Percentiles rank a stretch among this genome's conserved stretches.
These are phyloP conservation scores for Pseudomyrmex pallidus DNA, from an alignment of 1,140 invertebrate genomes.

Conservation along the genomic window DNA sequence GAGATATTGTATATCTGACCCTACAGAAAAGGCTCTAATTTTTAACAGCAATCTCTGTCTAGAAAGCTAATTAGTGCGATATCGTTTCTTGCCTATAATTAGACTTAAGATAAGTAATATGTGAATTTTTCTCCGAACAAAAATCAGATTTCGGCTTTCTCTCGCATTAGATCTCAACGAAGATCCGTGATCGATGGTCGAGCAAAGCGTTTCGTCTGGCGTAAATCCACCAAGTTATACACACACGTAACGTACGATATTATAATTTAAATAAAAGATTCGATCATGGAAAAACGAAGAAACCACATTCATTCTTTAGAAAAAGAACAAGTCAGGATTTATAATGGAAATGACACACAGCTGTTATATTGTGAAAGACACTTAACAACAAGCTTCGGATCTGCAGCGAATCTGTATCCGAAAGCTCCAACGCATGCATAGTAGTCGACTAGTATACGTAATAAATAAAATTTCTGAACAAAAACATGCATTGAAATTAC, in stretches of 20 bases:
- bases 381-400: constrained; percentile 72
- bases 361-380: constrained; percentile 75
- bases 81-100: not conserved
- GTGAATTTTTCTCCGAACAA: not conserved
- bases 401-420: constrained; percentile 77
- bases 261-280: constrained; percentile 81
- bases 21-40: not conserved
- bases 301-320: constrained; percentile 73
- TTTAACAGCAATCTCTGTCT: not conserved
- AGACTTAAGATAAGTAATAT: not conserved
- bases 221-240: constrained; percentile 73
- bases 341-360: constrained; percentile 52
- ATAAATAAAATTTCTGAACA: constrained; percentile 85
- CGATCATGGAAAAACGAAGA: constrained; percentile 69
- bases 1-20: not conserved
- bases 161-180: not conserved
- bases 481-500: constrained; percentile 60
- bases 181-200: not conserved
- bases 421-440: constrained; percentile 81
- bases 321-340: constrained; percentile 67
- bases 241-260: constrained; percentile 81
- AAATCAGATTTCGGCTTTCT: not conserved
- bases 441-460: constrained; percentile 85
- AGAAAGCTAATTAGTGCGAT: not conserved
- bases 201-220: constrained; percentile 60